Base-by-base conservation (phyloP, 2,113 vertebrate genomes). In the Clupea harengus region DNA sequence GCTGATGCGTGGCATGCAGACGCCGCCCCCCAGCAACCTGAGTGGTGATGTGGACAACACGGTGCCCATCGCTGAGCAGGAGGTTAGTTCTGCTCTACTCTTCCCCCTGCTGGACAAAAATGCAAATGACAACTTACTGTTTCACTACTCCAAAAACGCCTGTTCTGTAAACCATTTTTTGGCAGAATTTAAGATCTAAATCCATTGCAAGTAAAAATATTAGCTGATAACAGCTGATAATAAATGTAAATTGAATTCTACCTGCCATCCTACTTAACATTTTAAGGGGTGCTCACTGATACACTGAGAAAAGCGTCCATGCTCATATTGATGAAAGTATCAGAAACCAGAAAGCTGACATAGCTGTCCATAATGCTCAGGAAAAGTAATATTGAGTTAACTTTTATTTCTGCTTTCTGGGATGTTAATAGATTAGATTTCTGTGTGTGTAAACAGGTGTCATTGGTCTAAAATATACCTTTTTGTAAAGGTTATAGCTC, bases 11-110 rank as follows among this genome's bases (percentile, higher is more conserved):
- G 92, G 91, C 3, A 93, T 99, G 32, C 97, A 97, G 91, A 86
- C 93, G 18, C 94, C 94, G 0, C 90, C 95, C 85, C 90, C 95
- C 52, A 87, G 93, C 90, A 89, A 93, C 25, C 52, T 95, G 0
- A 93, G 85, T 0, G 96, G 95, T 49, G 93, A 94, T 46, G 72
- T 92, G 57, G 96, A 97, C 2, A 95, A 85, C 88, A 60, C 96
- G 0, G 9, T 97, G 83, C 96, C 94, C 88, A 95, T 98, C 0
- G 93, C 94, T 0, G 97, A 98, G 91, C 97, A 99, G 81, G 96
- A 99, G 97, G 98, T 99, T 83, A 92, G 95, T 86, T 3, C 45
- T 82, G 0, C 82, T 28, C 57, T 18, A 60, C 85, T 90, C 86
- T 89, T 0, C 88, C 90, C 81, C 60, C 93, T 90, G 84, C 89